A percentile compares a stretch with the other conserved stretches of the same genome.
phyloP scores from a whole-genome alignment of 1,140 invertebrate species.

The Macrobrachium nipponense region DNA sequence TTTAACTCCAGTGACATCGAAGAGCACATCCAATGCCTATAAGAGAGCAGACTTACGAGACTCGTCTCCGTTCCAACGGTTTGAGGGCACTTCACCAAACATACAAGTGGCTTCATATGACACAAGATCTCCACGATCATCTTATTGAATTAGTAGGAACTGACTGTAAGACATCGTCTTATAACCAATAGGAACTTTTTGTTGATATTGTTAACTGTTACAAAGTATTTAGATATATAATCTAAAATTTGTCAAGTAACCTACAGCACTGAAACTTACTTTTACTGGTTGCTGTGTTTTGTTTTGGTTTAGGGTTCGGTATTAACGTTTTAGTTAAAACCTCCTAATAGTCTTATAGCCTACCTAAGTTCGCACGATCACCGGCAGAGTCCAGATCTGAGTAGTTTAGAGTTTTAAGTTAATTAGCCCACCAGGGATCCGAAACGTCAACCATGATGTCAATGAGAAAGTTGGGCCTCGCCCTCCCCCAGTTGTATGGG shows the following conservation, averaged over 20 bases:
- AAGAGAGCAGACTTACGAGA: constrained; percentile 52
- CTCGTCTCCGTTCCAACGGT: constrained; percentile 48
- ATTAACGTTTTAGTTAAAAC: no score
- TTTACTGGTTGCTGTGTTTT: no score
- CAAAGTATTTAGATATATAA: neutral
- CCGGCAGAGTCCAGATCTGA: no score
- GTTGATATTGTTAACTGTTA: neutral
- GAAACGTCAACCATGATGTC: neutral
- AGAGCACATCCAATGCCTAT: constrained; percentile 52
- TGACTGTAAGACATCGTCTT: constrained; percentile 73
- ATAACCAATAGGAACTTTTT: constrained; percentile 16
- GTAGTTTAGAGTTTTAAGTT: no score
- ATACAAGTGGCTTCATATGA: constrained; percentile 93
- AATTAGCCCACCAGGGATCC: no score
- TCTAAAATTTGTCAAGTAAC: no score
- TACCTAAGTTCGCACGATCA: no score
- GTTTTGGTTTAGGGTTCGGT: no score
- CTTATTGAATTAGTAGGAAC: constrained; percentile 82
- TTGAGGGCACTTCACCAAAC: constrained; percentile 80
- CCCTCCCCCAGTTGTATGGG: no score
- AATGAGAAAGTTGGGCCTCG: neutral
- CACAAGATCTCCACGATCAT: constrained; percentile 85
- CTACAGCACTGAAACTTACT: no score
- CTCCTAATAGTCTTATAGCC: no score
- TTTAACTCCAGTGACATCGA: neutral